Conservation (phyloP, 2,797 vertebrate genomes). For the Neosalanx taihuensis region DNA sequence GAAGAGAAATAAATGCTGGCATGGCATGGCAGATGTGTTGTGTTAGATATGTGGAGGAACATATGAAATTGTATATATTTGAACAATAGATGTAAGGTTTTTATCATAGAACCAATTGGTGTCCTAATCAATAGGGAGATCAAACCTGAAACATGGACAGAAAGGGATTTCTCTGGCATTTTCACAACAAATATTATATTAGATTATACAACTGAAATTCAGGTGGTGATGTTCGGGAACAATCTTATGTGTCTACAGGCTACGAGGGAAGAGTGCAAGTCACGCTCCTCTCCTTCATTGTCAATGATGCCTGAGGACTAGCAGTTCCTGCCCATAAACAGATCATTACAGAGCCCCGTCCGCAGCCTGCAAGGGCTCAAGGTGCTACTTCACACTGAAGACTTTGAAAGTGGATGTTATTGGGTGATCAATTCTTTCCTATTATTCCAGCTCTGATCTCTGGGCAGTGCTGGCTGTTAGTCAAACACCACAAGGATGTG, state of each 20-base stretch:
- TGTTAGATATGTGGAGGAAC: not conserved
- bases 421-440: constrained; percentile 45
- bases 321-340: constrained; percentile 26
- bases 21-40: not conserved
- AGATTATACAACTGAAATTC: not conserved
- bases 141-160: constrained; percentile 9
- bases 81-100: not conserved
- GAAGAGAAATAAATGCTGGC: constrained; percentile 16
- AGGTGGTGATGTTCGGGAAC: not conserved
- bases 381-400: constrained; percentile 31
- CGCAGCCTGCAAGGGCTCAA: constrained; percentile 17
- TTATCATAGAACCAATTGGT: not conserved
- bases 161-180: constrained; percentile 16
- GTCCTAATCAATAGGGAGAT: not conserved
- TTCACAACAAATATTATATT: constrained; percentile 3
- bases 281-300: not conserved
- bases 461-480: constrained; percentile 2
- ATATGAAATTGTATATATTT: not conserved
- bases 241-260: not conserved
- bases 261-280: constrained; percentile 11
- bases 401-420: constrained; percentile 23
- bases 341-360: constrained; percentile 21
- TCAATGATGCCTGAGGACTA: constrained; percentile 16
- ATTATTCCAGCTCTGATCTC: constrained; percentile 47
- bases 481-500: not conserved